Base-by-base conservation (phyloP, 2,113 vertebrate genomes). In the Mionectes macconnelli region DNA sequence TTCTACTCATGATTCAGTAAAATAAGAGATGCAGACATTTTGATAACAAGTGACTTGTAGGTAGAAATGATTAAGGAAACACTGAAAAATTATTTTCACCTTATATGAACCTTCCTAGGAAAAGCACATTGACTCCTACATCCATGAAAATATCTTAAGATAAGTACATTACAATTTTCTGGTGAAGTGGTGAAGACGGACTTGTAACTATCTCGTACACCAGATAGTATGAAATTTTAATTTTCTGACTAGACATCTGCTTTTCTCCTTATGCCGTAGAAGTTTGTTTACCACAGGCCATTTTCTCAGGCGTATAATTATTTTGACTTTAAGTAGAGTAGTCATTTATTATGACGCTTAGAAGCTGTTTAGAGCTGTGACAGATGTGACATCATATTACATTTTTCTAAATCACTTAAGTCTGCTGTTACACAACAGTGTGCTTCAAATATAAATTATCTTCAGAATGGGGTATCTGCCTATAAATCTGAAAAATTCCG, bases 251-350 rank as follows among this genome's bases (percentile, higher is more conserved):
- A 80, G 69, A 69, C 6, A 3, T 80, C 89, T 92, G 62, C 40
- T 81, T 94, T 98, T 98, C 97, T 97, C 90, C 90, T 70, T 95
- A 87, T 97, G 97, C 89, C 90, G 79, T 33, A 96, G 90, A 93
- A 95, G 93, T 96, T 97, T 98, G 97, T 98, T 98, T 98, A 97
- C 95, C 96, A 94, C 84, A 92, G 93, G 92, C 92, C 83, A 88
- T 84, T 87, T 90, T 97, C 90, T 96, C 80, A 92, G 60, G 88
- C 14, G 12, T 90, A 84, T 97, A 95, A 96, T 97, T 96, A 91
- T 95, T 97, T 92, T 95, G 82, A 93, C 68, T 95, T 95, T 90
- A 97, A 94, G 93, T 85, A 87, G 45, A 91, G 90, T 60, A 76
- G 55, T 93, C 89, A 88, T 90, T 94, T 84, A 79, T 93, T 95